Evolutionary conservation across 2,113 vertebrate genomes (phyloP).

Genomic region (Prietella phreatophila): DNA sequence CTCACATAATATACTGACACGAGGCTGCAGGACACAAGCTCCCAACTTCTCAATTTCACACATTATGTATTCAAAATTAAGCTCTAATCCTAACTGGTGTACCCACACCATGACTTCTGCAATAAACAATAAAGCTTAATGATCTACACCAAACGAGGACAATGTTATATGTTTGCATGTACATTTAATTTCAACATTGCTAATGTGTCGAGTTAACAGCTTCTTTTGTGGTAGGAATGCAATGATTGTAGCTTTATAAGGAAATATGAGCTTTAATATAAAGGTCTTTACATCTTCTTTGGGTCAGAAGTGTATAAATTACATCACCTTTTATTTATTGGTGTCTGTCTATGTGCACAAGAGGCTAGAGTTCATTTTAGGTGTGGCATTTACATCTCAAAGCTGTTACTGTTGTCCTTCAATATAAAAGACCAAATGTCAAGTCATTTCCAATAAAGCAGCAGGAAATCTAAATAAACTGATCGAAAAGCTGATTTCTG

Average conservation of each 20-base stretch:
- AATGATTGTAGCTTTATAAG: not conserved
- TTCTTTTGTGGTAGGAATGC: not conserved
- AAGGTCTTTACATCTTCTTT: not conserved
- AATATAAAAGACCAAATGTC: not conserved
- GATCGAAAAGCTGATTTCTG: not conserved
- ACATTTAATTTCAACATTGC: not conserved
- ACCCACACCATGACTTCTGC: not conserved
- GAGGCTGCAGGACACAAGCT: not conserved
- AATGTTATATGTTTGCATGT: not conserved
- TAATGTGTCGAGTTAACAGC: not conserved
- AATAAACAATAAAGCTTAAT: not conserved
- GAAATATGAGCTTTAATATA: not conserved
- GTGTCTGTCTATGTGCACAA: not conserved
- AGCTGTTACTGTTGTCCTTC: not conserved
- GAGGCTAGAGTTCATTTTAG: not conserved
- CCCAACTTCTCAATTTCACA: conserved; percentile 5
- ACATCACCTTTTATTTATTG: not conserved
- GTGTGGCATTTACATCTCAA: not conserved
- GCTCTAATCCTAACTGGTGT: not conserved
- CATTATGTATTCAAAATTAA: not conserved
- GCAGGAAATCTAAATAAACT: not conserved
- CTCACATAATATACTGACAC: not conserved
- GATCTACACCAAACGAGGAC: not conserved
- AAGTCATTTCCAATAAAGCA: not conserved
- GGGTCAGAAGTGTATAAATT: not conserved